Conservation (phyloP, 2,113 vertebrate genomes). For the Indicator maculatus region DNA sequence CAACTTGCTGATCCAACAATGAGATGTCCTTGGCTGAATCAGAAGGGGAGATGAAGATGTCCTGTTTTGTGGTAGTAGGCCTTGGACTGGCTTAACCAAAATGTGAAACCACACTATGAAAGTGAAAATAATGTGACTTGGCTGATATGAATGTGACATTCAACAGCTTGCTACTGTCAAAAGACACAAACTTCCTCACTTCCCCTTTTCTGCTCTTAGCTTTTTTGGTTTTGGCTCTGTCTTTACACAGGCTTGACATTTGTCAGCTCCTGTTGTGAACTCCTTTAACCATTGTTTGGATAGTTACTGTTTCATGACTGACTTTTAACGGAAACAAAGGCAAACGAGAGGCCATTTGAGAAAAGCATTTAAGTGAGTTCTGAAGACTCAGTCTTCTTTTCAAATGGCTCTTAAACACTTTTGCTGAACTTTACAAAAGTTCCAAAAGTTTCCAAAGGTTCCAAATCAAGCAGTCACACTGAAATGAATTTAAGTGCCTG, state of each 20-base stretch:
- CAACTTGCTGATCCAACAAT: not conserved
- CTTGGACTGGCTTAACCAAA: not conserved
- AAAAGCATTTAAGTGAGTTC: not conserved
- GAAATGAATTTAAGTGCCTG: not conserved
- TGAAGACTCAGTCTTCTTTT: not conserved
- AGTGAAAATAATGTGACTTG: not conserved
- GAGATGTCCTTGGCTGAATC: not conserved
- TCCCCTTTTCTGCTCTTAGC: not conserved
- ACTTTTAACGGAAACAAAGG: not conserved
- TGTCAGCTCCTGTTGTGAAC: not conserved
- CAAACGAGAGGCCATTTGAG: not conserved
- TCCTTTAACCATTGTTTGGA: not conserved
- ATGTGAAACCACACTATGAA: not conserved
- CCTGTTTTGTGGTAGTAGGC: not conserved
- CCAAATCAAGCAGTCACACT: not conserved
- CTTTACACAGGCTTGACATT: not conserved
- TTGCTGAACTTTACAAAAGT: not conserved
- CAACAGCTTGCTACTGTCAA: not conserved
- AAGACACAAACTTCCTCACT: not conserved
- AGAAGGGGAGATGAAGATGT: not conserved
- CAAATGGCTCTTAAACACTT: not conserved
- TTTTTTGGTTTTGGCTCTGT: not conserved
- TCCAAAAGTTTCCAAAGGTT: not conserved
- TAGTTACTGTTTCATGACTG: not conserved
- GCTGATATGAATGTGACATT: not conserved